Percentiles rank a stretch among this genome's conserved stretches.
Conservation (phyloP, 2,113 vertebrate species). For the Hyaena hyaena region DNA sequence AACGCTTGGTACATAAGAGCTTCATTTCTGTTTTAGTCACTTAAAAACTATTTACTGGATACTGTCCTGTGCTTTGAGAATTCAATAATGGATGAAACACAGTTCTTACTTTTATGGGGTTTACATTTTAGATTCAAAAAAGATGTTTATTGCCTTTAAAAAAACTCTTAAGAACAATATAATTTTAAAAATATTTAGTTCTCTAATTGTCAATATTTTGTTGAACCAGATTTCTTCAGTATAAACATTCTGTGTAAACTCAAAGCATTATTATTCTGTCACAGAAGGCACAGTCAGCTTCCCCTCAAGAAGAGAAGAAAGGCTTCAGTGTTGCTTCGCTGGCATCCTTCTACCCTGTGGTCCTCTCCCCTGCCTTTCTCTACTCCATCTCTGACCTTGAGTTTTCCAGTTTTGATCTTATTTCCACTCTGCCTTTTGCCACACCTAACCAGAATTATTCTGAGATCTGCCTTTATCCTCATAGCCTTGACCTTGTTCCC, state of each 20-base stretch:
- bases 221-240: not conserved
- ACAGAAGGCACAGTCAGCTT: not conserved
- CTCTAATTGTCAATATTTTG: not conserved
- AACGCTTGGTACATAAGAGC: not conserved
- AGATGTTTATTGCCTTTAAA: not conserved
- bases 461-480: not conserved
- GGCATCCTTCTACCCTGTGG: not conserved
- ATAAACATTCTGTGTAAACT: not conserved
- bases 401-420: not conserved
- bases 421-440: not conserved
- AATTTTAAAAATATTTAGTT: conserved; percentile 34
- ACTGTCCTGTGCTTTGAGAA: not conserved
- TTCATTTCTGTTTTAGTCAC: not conserved
- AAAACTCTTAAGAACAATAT: conserved; percentile 6
- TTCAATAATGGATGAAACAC: not conserved
- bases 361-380: not conserved
- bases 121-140: conserved; percentile 45
- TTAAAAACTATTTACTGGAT: not conserved
- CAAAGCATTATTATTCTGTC: not conserved
- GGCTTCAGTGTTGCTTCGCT: not conserved
- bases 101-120: not conserved
- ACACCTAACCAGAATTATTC: not conserved
- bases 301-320: not conserved
- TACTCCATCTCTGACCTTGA: not conserved
- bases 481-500: not conserved